phyloP scores from a whole-genome alignment of 2,113 vertebrate species.

The Cettia cetti region DNA sequence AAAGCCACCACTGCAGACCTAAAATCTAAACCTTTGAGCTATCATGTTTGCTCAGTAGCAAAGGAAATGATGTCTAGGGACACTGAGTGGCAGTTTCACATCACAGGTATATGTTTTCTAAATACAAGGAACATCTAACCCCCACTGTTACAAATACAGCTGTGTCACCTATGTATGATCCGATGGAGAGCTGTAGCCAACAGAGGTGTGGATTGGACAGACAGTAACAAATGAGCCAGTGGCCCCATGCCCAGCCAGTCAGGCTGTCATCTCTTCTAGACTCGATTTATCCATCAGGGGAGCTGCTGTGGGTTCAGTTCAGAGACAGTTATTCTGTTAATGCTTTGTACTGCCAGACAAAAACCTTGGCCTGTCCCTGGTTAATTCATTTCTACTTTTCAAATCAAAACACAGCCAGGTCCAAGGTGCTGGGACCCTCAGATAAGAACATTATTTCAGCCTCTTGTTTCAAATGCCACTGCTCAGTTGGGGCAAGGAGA shows the following conservation, averaged over 20 bases:
- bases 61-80: not conserved
- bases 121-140: not conserved
- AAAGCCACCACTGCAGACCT: not conserved
- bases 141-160: not conserved
- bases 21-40: not conserved
- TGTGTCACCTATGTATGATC: not conserved
- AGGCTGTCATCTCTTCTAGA: not conserved
- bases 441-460: not conserved
- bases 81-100: not conserved
- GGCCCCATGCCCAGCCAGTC: not conserved
- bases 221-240: not conserved
- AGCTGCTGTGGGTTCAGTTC: not conserved
- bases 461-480: not conserved
- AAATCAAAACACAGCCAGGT: not conserved
- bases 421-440: not conserved
- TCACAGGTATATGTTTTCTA: not conserved
- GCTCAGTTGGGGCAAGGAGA: not conserved
- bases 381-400: not conserved
- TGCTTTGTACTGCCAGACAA: not conserved
- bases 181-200: not conserved
- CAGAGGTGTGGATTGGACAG: not conserved
- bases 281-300: not conserved
- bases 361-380: not conserved
- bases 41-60: not conserved
- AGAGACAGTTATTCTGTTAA: not conserved